Evolutionary conservation across 2,888 invertebrate species (phyloP).

Genomic region (Steinernema hermaphroditum): DNA sequence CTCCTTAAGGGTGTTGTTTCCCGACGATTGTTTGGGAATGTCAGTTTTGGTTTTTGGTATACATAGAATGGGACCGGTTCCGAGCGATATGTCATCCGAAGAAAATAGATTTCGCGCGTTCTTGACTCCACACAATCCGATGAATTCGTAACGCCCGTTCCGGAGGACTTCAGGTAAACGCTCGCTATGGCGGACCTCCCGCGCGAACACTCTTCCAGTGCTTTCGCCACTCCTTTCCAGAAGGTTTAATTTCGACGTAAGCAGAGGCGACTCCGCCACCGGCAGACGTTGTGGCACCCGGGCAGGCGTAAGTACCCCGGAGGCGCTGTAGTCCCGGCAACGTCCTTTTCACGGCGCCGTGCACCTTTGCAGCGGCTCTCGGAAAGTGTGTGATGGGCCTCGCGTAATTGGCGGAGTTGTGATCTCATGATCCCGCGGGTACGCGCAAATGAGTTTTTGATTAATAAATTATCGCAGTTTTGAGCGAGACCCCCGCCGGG

Average conservation of each 20-base stretch:
- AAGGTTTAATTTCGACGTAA: no score
- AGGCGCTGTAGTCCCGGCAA: constrained; percentile 17
- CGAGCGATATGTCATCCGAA: not conserved
- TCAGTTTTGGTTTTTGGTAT: not conserved
- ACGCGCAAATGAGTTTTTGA: constrained; percentile 27
- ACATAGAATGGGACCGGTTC: not conserved
- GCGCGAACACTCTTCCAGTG: no score
- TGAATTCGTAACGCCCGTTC: not conserved
- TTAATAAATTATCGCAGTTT: constrained; percentile 29
- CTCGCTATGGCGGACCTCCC: no score
- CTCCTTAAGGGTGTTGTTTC: not conserved
- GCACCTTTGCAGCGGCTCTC: not conserved
- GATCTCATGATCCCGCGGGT: constrained; percentile 27
- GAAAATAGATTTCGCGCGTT: not conserved
- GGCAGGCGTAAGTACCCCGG: no score
- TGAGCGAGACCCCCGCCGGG: not conserved
- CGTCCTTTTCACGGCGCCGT: not conserved
- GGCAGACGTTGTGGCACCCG: no score
- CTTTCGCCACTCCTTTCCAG: no score
- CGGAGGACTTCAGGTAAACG: no score
- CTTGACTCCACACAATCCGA: not conserved
- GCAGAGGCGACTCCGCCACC: no score
- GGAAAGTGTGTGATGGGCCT: not conserved
- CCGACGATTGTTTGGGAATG: not conserved
- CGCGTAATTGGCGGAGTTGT: constrained; percentile 12